Conservation (phyloP, 2,888 invertebrate species). For the Oxyteleia sp. region DNA sequence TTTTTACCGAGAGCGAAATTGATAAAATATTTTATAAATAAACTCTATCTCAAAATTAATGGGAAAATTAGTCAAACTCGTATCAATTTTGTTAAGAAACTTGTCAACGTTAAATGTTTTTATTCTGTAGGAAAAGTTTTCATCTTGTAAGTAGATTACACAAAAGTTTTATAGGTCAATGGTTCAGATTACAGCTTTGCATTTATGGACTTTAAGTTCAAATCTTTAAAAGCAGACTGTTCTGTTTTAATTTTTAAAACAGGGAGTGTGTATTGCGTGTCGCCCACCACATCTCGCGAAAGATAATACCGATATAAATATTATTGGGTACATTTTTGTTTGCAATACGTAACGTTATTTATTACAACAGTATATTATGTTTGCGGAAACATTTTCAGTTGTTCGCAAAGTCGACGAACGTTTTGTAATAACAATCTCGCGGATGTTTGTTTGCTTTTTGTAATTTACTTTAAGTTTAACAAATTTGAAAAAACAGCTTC, state of each 20-base stretch:
- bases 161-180: constrained; percentile 60
- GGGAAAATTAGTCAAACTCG: constrained; percentile 40
- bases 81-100: constrained; percentile 49
- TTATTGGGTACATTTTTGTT: not conserved
- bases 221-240: constrained; percentile 40
- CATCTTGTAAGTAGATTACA: constrained; percentile 48
- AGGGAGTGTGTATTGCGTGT: not conserved
- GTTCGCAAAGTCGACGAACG: not conserved
- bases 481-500: not conserved
- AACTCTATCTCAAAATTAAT: constrained; percentile 12
- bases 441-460: not conserved
- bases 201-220: constrained; percentile 36
- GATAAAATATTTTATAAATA: constrained; percentile 37
- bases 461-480: not conserved
- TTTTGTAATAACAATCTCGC: not conserved
- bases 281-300: not conserved
- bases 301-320: not conserved
- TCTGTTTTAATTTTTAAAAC: constrained; percentile 26
- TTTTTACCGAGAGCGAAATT: not conserved
- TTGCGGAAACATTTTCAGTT: not conserved
- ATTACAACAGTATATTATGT: not conserved
- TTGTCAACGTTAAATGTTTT: constrained; percentile 48
- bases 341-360: not conserved
- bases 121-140: constrained; percentile 33
- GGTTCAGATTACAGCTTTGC: constrained; percentile 48